Base-by-base conservation (phyloP, 2,888 invertebrate genomes). In the Orchestes rusci region DNA sequence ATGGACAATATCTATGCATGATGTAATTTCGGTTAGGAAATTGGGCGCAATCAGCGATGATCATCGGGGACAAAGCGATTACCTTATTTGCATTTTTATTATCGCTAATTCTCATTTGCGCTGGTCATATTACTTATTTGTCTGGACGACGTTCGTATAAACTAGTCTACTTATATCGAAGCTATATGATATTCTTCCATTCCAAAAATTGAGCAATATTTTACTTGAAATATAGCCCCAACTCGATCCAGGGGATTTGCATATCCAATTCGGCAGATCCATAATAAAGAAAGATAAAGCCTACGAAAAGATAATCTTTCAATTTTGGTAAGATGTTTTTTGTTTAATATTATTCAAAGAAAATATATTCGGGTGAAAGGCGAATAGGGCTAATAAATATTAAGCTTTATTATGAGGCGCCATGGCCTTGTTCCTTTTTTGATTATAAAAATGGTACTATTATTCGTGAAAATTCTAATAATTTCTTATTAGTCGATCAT, bases 1-100 rank as follows among this genome's bases (percentile, higher is more conserved):
- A 58, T 58, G 53, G 54, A 49, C 56, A 56, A 58, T 58, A 58
- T 57, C 58, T 58, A 57, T 58, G 58, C 56, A 58, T 53, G 56
- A 53, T 55, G 50, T 51, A 53, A 57, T 57, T 55, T 44, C 45
- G 43, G 51, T 46, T 48, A 48, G 45, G 44, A 45, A 45, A 48
- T 50, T 39, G 45, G 44, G 23, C 44, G 46, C 43, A 46, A 50
- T 50, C 46, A 50, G 43, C 17, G 15, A 17, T 23, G 16, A 32
- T 17, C 48, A 43, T 33, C 34, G 43, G 47, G 47, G 43, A 38
- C 33, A 38, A 32, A 12, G 23, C 3, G 16, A 10, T 27, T 28
- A 28, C 41, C 41, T 41, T 41, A 41, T 41, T 41, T 41, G 41
- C 34, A 43, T 43, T 43, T 43, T 43, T 43, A 30, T 43, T 20